These are phyloP conservation scores for Diachrysia chrysitis DNA, from an alignment of 2,888 invertebrate genomes.

Conservation along the genomic window DNA sequence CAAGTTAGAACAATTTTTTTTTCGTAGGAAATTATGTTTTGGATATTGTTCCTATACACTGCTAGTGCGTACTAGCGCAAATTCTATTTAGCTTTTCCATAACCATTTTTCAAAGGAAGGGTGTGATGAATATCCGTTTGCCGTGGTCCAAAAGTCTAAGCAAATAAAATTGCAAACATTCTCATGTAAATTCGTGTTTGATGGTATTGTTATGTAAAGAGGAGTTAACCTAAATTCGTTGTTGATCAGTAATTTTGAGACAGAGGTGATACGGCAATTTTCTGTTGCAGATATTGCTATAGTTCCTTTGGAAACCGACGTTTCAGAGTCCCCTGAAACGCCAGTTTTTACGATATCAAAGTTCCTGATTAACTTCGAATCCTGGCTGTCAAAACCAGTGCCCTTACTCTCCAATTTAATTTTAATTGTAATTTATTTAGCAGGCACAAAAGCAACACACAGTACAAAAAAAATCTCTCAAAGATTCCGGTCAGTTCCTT, in stretches of 20 bases:
- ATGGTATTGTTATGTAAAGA: too few relatives aligned
- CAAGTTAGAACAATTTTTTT: conserved; percentile 58
- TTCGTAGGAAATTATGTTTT: conserved; percentile 45
- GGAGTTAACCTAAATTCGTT: neutral
- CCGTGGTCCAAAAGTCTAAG: neutral
- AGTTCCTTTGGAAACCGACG: neutral
- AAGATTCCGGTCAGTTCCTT: too few relatives aligned
- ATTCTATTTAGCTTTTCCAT: neutral
- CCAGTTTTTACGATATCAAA: neutral
- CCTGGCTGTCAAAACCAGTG: neutral
- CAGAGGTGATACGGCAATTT: neutral
- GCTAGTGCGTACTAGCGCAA: conserved; percentile 25
- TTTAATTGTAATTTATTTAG: too few relatives aligned
- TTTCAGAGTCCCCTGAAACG: conserved; percentile 1
- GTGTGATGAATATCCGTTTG: neutral
- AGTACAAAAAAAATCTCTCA: too few relatives aligned
- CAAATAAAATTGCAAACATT: too few relatives aligned
- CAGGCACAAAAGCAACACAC: too few relatives aligned
- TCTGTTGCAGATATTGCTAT: neutral
- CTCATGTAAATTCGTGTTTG: too few relatives aligned
- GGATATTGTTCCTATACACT: conserved; percentile 50
- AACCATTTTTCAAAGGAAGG: neutral
- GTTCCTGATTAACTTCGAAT: neutral
- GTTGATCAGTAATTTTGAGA: neutral
- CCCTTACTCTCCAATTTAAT: neutral